Base-by-base conservation (phyloP, 2,888 invertebrate genomes). In the Lissonota sp. region DNA sequence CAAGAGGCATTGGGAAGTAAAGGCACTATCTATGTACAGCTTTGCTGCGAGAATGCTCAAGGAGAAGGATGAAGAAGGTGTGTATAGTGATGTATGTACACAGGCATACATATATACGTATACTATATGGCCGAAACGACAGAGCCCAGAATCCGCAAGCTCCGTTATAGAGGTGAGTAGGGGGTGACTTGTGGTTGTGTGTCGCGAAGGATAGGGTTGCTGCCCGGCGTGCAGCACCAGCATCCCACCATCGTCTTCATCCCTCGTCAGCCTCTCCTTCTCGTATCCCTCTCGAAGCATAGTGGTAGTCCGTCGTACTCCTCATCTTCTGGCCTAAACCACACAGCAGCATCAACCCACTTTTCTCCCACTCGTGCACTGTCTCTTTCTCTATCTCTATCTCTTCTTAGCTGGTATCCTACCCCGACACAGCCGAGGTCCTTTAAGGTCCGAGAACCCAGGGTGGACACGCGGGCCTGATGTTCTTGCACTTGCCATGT, bases 131-230 rank as follows among this genome's bases (percentile, higher is more conserved):
- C 66, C 85, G 80, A 84, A 84, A 84, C 82, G 83, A 82, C 83
- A 84, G 84, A 84, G 83, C 85, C 81, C 83, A 86, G 85, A 81
- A 80, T 76, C 55, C 37, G 14, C 42, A 42, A 62, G 78, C 67
- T 55, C 57, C n/a, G 62, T 64, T 49, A 49, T 42, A 85, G 66
- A 79, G 83, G 84, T 73, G 79, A 80, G 84, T 76, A 80, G 84
- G 82, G 86, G 88, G 87, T 90, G 90, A 92, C 91, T 91, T 91
- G 92, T 89, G 92, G 92, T 90, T 90, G 90, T 89, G 90, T 89
- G 89, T 89, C 87, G 88, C 88, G 88, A 78, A 79, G 91, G 91
- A 91, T 90, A 91, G 91, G 90, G 90, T 91, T 89, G 89, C 85
- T 87, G 79, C 85, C 70, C 77, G 64, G 72, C 67, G 63, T 42